Evolutionary conservation across 2,888 invertebrate genomes (phyloP), one percentile per base, ranked within the genome.

Genomic region (Epirrita christyi): DNA sequence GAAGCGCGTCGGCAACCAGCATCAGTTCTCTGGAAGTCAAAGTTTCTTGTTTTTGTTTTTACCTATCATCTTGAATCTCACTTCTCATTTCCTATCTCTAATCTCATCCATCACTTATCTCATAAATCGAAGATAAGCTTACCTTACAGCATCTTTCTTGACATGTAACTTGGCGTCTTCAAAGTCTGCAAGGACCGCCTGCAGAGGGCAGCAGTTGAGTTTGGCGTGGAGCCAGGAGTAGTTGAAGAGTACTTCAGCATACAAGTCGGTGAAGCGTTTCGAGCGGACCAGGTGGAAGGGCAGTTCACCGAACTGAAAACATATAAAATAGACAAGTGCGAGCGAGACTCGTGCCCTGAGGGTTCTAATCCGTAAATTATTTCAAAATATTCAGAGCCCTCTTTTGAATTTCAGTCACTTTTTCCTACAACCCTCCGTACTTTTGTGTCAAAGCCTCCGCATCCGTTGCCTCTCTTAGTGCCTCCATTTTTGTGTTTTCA

Each of bases 171-270:
- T 96, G 0, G 98, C 96, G 78, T 99, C 99, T 85, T 99, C 99
- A 75, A 98, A 99, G 85, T 99, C 99, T 5, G 97, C 96, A 6
- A 99, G 91, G 0, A 99, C 96, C 0, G 98, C 96, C 84, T 99
- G 99, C 10, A 99, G 93, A 0, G 99, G 99, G 80, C 99, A 99
- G 73, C 98, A 97, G 67, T 96, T 96, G 0, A 99, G 93, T 80
- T 99, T 99, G 0, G 99, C 98, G 79, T 98, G 98, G 0, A 99
- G 93, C 98, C 99, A 99, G 75, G 98, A 96, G 81, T 99, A 99
- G 86, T 99, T 99, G 88, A 99, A 99, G 0, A 99, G 93, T 0
- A 99, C 98, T 76, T 98, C 95, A 40, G 96, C 95, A 78, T 97
- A 98, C 11, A 99, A 91, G 82, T 98, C 98, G 50, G 96, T 95